phyloP scores from a whole-genome alignment of 2,888 invertebrate species.

The Diploptera punctata region DNA sequence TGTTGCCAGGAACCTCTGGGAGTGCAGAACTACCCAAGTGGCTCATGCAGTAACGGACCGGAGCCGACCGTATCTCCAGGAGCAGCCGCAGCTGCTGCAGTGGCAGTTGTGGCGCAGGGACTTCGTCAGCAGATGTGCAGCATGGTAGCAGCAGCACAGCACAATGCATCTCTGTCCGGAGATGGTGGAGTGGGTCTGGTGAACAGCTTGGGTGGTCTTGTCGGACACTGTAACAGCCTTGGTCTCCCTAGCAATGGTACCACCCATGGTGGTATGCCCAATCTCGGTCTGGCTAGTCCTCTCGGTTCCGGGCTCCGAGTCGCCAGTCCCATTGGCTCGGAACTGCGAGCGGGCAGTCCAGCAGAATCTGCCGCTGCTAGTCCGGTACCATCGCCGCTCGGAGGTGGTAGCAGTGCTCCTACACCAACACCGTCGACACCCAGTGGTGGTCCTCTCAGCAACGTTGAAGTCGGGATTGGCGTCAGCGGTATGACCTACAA shows the following conservation, averaged over 20 bases:
- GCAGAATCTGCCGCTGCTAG: constrained; percentile 57
- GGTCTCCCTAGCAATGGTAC: constrained; percentile 38
- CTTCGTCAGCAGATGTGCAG: constrained; percentile 87
- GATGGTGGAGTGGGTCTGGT: constrained; percentile 57
- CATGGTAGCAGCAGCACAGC: constrained; percentile 72
- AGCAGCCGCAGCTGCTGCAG: constrained; percentile 71
- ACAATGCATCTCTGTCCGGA: constrained; percentile 46
- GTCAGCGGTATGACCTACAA: constrained; percentile 71
- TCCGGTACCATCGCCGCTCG: constrained; percentile 27
- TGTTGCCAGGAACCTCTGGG: constrained; percentile 40
- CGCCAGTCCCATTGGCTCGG: constrained; percentile 11
- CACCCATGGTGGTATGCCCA: constrained; percentile 31
- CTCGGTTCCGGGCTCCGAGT: constrained; percentile 9
- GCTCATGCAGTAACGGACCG: constrained; percentile 61
- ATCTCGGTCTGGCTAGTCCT: constrained; percentile 23
- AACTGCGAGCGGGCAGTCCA: constrained; percentile 24
- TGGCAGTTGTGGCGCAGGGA: constrained; percentile 86
- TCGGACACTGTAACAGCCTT: constrained; percentile 36
- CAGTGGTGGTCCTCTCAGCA: constrained; percentile 50
- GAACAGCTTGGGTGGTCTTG: constrained; percentile 50
- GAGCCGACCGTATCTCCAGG: constrained; percentile 68
- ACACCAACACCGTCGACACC: constrained; percentile 11
- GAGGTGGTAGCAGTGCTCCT: constrained; percentile 8
- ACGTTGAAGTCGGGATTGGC: constrained; percentile 64
- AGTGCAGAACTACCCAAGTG: constrained; percentile 59